A percentile compares a stretch with the other conserved stretches of the same genome.
phyloP scores from a whole-genome alignment of 2,888 invertebrate species.

The Drosophila neonasuta region DNA sequence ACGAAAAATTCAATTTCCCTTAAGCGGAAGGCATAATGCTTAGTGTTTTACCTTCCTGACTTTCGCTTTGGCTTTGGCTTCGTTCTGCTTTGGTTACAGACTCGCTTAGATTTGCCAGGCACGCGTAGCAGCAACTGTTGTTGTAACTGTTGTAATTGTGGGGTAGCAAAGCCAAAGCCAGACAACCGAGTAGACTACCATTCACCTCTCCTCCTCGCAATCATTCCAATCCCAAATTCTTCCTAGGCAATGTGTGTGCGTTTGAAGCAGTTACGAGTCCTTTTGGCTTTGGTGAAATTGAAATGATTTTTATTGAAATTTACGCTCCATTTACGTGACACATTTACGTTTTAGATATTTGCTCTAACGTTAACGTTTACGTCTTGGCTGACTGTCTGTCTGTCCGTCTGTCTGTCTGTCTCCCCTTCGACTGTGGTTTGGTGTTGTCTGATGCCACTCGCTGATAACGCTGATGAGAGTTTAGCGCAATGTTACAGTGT shows the following conservation, averaged over 20 bases:
- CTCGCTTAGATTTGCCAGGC: conserved; percentile 48
- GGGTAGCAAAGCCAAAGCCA: conserved; percentile 1
- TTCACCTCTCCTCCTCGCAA: neutral
- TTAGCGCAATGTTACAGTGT: conserved; percentile 48
- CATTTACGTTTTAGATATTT: conserved; percentile 76
- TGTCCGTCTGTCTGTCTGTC: neutral
- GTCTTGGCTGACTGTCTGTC: conserved; percentile 8
- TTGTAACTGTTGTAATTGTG: conserved; percentile 31
- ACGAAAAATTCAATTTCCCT: conserved; percentile 75
- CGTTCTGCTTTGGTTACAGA: conserved; percentile 23
- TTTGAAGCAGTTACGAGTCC: conserved; percentile 51
- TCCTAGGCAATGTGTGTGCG: conserved; percentile 23
- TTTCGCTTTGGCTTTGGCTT: conserved; percentile 13
- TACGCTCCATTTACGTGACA: conserved; percentile 79
- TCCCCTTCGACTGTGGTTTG: conserved; percentile 12
- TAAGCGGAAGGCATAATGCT: conserved; percentile 71
- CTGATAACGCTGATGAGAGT: conserved; percentile 71
- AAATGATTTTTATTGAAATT: conserved; percentile 79
- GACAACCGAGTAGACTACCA: conserved; percentile 2
- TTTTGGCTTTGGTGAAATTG: conserved; percentile 71
- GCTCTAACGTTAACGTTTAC: conserved; percentile 50
- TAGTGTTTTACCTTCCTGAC: conserved; percentile 51
- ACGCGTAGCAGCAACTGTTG: conserved; percentile 27
- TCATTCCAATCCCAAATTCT: conserved; percentile 19
- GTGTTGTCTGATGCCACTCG: conserved; percentile 48